Evolutionary conservation across 2,113 vertebrate genomes (phyloP).

Genomic region (Nycticebus coucang): DNA sequence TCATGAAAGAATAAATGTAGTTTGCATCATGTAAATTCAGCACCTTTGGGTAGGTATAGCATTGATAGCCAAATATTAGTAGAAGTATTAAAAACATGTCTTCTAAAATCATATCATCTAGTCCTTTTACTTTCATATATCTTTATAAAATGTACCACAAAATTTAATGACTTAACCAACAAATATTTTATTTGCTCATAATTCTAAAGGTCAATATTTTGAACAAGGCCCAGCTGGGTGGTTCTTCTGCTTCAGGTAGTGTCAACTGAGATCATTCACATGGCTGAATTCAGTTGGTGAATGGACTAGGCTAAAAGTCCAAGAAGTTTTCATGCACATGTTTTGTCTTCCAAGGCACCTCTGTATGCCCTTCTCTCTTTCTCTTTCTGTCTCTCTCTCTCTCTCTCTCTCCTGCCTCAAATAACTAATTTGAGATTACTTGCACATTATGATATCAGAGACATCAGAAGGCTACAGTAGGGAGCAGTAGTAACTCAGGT

Average conservation of each 20-base stretch:
- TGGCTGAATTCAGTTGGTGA: not conserved
- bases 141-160: not conserved
- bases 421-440: not conserved
- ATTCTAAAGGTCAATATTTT: not conserved
- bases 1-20: not conserved
- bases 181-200: not conserved
- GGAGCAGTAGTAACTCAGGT: not conserved
- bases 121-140: not conserved
- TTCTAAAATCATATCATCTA: not conserved
- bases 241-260: not conserved
- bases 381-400: no score
- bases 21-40: not conserved
- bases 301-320: not conserved
- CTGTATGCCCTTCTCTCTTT: no score
- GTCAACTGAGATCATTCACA: not conserved
- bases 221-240: not conserved
- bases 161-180: not conserved
- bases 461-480: not conserved
- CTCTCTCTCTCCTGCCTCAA: not conserved
- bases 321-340: not conserved
- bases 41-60: not conserved
- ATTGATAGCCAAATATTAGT: not conserved
- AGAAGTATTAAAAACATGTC: not conserved
- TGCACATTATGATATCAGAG: not conserved
- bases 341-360: not conserved